A percentile compares a stretch with the other conserved stretches of the same genome.
Conservation (phyloP, 2,797 vertebrate genomes). For the Hippopotamyrus pictus region DNA sequence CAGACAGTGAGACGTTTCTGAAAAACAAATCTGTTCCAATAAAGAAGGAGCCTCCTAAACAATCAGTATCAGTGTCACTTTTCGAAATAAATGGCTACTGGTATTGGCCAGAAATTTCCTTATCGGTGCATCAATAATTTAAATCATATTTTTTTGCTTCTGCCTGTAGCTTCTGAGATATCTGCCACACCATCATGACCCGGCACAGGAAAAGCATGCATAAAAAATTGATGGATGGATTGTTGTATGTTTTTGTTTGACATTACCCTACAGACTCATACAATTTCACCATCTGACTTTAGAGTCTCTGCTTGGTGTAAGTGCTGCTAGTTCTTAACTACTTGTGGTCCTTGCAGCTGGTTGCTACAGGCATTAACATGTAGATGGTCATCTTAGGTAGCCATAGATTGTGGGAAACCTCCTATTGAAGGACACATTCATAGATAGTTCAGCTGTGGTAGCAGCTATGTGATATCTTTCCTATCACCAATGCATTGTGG, state of each 20-base stretch:
- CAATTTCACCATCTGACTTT: not conserved
- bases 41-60: not conserved
- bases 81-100: too few relatives aligned
- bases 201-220: not conserved
- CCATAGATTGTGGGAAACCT: not conserved
- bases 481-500: not conserved
- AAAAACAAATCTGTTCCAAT: not conserved
- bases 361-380: not conserved
- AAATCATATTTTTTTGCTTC: too few relatives aligned
- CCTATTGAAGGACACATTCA: not conserved
- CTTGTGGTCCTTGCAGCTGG: not conserved
- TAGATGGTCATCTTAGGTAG: not conserved
- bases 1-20: not conserved
- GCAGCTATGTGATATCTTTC: not conserved
- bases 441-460: not conserved
- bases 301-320: not conserved
- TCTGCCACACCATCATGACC: not conserved
- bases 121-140: too few relatives aligned
- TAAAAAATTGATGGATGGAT: not conserved
- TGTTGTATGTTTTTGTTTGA: not conserved
- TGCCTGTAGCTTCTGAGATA: too few relatives aligned
- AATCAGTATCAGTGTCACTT: too few relatives aligned
- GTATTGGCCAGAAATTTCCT: too few relatives aligned
- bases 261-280: not conserved
- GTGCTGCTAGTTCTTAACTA: not conserved